phyloP scores from a whole-genome alignment of 2,888 invertebrate genomes.

The Cinara cedri region DNA sequence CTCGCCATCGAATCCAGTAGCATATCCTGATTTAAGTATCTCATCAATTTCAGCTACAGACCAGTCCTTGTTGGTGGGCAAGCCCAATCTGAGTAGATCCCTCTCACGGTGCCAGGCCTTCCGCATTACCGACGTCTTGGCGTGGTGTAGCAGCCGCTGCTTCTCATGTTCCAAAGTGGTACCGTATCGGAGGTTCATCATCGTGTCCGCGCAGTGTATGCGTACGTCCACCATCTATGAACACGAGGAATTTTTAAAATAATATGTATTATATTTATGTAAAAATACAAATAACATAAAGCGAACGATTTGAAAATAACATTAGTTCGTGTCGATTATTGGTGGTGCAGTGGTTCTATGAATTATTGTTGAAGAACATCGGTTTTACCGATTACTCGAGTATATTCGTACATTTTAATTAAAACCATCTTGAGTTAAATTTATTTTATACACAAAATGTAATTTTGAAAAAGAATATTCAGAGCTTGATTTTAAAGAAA shows the following conservation, averaged over 20 bases:
- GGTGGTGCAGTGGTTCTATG: too few relatives aligned
- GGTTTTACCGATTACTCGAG: too few relatives aligned
- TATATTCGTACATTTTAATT: too few relatives aligned
- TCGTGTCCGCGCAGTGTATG: slow-evolving; percentile 87
- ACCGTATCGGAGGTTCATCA: slow-evolving; percentile 93
- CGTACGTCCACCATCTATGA: slow-evolving; percentile 74
- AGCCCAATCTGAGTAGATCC: slow-evolving; percentile 74
- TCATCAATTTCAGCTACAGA: slow-evolving; percentile 86
- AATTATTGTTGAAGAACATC: too few relatives aligned
- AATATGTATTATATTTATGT: too few relatives aligned
- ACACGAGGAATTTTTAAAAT: background rate
- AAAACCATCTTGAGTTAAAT: too few relatives aligned
- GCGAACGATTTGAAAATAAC: too few relatives aligned
- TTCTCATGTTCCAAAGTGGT: slow-evolving; percentile 89
- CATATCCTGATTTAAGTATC: slow-evolving; percentile 82
- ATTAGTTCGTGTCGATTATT: too few relatives aligned
- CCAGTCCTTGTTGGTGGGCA: slow-evolving; percentile 72
- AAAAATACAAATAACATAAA: too few relatives aligned
- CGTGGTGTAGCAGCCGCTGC: slow-evolving; percentile 87
- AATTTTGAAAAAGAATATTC: too few relatives aligned
- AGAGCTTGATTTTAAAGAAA: too few relatives aligned
- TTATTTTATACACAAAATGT: too few relatives aligned
- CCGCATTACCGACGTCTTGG: slow-evolving; percentile 82
- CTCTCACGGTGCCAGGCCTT: slow-evolving; percentile 94
- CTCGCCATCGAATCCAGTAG: slow-evolving; percentile 86